Evolutionary conservation across 2,113 vertebrate species (phyloP), one percentile per base, ranked within the genome.

Genomic region (Thryonomys swinderianus): DNA sequence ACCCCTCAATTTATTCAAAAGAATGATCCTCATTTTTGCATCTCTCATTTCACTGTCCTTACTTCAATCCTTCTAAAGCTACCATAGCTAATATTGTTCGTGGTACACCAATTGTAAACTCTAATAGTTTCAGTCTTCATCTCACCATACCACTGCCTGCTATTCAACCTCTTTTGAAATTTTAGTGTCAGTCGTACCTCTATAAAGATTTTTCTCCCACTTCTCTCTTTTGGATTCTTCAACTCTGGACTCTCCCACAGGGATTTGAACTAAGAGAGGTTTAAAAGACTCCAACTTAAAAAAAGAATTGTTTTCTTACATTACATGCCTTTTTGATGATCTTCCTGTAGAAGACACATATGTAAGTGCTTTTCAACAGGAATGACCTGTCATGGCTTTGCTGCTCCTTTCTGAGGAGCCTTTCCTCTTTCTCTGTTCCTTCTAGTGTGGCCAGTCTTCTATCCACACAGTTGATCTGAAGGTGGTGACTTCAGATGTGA

Each of bases 111-210:
- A 82, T 3, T 45, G 17, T 45, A 81, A 89, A 87, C 6, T 17
- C 40, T 23, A 73, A 53, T 14, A 76, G 37, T 61, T 62, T 81
- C 62, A 67, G 18, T 76, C 42, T 78, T 66, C 91, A 66, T 84
- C 40, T 34, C 73, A 51, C 34, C 42, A n/a, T n/a, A 45, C 37
- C 32, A 80, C n/a, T 67, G 12, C 32, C 85, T 59, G 17, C 40
- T 87, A 64, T 53, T 80, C 66, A 9, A 55, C 66, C 55, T 55
- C 53, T 79, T 90, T 84, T 69, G 34, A 94, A 88, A 92, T 82
- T 69, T 20, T 88, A 32, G 69, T 13, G 62, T 78, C 87, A 79
- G 76, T 12, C 45, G 53, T 61, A 67, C 21, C 81, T 42, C 32
- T 78, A 83, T 4, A 89, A 45, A 45, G 40, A 51, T 51, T 95